Base-by-base conservation (phyloP, 2,888 invertebrate genomes). In the Dicycla oo region DNA sequence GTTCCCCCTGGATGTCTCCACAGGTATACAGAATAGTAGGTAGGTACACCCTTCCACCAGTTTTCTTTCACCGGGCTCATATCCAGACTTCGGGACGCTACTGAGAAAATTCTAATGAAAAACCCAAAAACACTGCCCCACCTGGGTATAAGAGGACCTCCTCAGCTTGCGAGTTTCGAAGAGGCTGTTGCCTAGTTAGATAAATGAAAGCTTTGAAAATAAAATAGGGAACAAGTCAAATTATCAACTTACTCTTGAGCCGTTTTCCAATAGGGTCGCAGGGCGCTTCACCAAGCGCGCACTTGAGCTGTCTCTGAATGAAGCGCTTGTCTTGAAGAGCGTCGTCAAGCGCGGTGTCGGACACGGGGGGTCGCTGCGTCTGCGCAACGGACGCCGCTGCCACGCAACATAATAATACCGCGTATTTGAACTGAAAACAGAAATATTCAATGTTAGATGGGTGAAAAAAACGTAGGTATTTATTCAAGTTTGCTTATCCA, bases 201-300 rank as follows among this genome's bases (percentile, higher is more conserved):
- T 26, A 30, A 26, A 38, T 53, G 1, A 15, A 20, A 43, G 13
- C 7, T 23, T 23, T 18, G 2, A 51, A 43, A 62, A n/a, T 34
- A n/a, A 53, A 30, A 30, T 47, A 47, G 26, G n/a, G 5, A 62
- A 30, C 13, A n/a, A 45, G 2, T 53, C 10, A 47, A 47, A 18
- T 30, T 15, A 38, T 47, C 8, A 49, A 84, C 97, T 95, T 94
- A 98, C 98, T 97, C 94, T 97, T 98, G 26, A 98, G 93, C 81
- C 97, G 95, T 84, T 97, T 97, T 70, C 98, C 98, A 49, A 98
- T 97, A 2, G 97, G 97, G 89, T 98, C 98, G 83, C 98, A 98
- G 0, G 97, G 97, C 0, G 97, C 97, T 91, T 98, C 97, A 10
- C 97, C 97, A 18, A 97, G 93, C 15, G 97, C 97, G 88, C 98